phyloP scores from a whole-genome alignment of 2,888 invertebrate species.

The Thereva unica region DNA sequence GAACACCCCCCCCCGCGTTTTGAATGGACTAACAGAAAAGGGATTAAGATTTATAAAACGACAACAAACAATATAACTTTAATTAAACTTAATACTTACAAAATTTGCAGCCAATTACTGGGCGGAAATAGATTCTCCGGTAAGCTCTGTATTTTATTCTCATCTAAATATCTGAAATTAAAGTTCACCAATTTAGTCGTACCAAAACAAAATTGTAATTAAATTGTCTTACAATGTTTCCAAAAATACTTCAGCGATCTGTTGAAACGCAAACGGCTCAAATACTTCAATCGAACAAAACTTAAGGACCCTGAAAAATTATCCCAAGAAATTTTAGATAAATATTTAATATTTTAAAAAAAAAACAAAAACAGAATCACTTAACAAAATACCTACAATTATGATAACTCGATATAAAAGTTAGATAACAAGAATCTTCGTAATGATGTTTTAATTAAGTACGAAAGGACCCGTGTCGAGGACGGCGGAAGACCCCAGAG shows the following conservation, averaged over 20 bases:
- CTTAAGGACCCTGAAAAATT: slow-evolving; percentile 55
- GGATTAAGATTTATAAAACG: too few relatives aligned
- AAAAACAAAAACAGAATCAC: too few relatives aligned
- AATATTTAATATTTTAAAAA: too few relatives aligned
- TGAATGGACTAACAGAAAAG: too few relatives aligned
- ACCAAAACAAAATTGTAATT: slow-evolving; percentile 15
- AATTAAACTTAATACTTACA: slow-evolving; percentile 55
- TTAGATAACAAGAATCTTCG: too few relatives aligned
- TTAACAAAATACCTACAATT: too few relatives aligned
- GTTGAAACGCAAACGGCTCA: slow-evolving; percentile 52
- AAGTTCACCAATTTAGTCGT: not conserved
- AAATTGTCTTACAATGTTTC: slow-evolving; percentile 50
- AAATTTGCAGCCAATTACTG: slow-evolving; percentile 53
- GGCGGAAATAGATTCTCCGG: slow-evolving; percentile 55
- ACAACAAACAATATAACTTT: not conserved
- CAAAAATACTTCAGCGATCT: slow-evolving; percentile 52
- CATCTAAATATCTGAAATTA: slow-evolving; percentile 58
- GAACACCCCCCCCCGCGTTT: too few relatives aligned
- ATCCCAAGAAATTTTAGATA: not conserved
- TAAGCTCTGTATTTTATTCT: slow-evolving; percentile 56
- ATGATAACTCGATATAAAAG: too few relatives aligned
- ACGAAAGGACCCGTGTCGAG: too few relatives aligned
- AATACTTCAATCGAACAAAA: slow-evolving; percentile 57
- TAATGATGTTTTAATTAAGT: too few relatives aligned
- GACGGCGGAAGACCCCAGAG: too few relatives aligned